Percentiles rank a stretch among this genome's conserved stretches.
Evolutionary conservation across 2,888 invertebrate species (phyloP).

Genomic region (Drosophila longiperda): DNA sequence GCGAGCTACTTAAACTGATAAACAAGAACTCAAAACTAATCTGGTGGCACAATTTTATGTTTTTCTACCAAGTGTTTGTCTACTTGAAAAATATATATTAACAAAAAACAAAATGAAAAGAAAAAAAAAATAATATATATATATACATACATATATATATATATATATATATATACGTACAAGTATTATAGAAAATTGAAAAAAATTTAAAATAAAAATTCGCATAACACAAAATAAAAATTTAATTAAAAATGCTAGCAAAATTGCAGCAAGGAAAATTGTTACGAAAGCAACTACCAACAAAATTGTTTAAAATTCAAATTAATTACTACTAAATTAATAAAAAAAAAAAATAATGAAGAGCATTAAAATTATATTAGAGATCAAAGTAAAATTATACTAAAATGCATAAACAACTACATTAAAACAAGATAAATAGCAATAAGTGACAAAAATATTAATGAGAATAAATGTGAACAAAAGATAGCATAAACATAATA

Average conservation of each 20-base stretch:
- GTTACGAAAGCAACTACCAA: constrained; percentile 57
- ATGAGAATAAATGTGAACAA: constrained; percentile 44
- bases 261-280: constrained; percentile 50
- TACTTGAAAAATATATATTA: constrained; percentile 64
- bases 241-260: constrained; percentile 34
- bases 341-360: constrained; percentile 49
- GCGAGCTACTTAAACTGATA: constrained; percentile 62
- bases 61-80: constrained; percentile 78
- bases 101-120: constrained; percentile 16
- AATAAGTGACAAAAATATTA: constrained; percentile 51
- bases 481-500: constrained; percentile 49
- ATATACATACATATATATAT: constrained; percentile 40
- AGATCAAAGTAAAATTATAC: constrained; percentile 71
- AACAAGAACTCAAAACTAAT: constrained; percentile 66
- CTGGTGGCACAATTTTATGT: constrained; percentile 79
- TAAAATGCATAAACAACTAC: constrained; percentile 63
- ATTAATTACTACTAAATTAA: constrained; percentile 66
- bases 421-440: constrained; percentile 57
- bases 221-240: constrained; percentile 38
- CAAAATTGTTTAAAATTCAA: constrained; percentile 70
- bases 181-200: constrained; percentile 61
- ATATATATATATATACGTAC: constrained; percentile 49
- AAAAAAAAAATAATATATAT: constrained; percentile 44
- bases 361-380: constrained; percentile 68
- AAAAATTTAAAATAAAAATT: constrained; percentile 10